Base-by-base conservation (phyloP, 2,113 vertebrate species). In the Anhinga anhinga region DNA sequence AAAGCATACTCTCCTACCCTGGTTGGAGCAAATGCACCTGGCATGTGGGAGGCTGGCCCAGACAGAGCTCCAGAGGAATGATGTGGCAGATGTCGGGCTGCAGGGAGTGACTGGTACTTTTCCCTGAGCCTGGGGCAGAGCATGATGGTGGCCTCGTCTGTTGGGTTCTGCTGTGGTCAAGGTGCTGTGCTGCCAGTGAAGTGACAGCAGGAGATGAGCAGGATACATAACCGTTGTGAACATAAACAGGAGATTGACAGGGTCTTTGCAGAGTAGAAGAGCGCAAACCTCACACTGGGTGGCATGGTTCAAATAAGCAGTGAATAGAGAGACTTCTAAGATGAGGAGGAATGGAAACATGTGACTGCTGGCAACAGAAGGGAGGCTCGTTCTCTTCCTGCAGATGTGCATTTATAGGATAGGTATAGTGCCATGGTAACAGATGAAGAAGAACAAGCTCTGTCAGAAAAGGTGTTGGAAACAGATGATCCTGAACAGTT, bases 351-450 rank as follows among this genome's bases (percentile, higher is more conserved):
- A 44, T 74, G 52, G 42, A 81, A 58, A 38, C 47, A 73, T 78
- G 47, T 62, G 65, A 27, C 32, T 70, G 38, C 69, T 92, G 63
- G 42, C 26, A 78, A 5, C 38, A 70, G 80, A 78, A 92, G 55
- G 53, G 45, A 90, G 52, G 69, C 22, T 93, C 0, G 0, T 86
- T 90, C 36, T 86, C 67, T 92, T 67, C 32, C 67, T 86, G 63
- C 94, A 96, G 94, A 81, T 94, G 94, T 91, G 86, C 42, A 5
- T 78, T 91, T 78, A 7, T 29, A 72, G 77, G 63, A 32, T 81
- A 95, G 72, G 80, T 92, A 5, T 34, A 78, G 59, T 67, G 77
- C 86, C 83, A 67, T 94, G 94, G 94, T 74, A 96, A 95, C 91
- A 66, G 79, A 77, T 77, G 50, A 81, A 76, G 80, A 70, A 73